Evolutionary conservation across 2,888 invertebrate genomes (phyloP).

Genomic region (Pristionchus japonicus): DNA sequence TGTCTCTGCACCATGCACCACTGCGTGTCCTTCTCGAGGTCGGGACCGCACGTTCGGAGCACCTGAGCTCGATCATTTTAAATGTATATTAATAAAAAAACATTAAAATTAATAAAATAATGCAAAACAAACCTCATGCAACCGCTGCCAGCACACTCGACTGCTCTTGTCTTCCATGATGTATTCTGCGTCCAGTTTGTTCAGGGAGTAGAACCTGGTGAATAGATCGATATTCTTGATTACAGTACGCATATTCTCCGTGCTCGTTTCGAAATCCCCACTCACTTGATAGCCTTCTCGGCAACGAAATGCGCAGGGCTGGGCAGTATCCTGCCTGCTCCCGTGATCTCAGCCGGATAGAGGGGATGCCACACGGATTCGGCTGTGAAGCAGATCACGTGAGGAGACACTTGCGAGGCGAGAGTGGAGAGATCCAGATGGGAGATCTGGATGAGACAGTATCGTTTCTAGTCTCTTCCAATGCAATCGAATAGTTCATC

Average conservation of each 20-base stretch:
- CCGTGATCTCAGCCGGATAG: conserved; percentile 69
- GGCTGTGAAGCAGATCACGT: conserved; percentile 74
- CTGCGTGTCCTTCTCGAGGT: conserved; percentile 58
- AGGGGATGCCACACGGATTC: conserved; percentile 73
- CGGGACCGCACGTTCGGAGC: conserved; percentile 45
- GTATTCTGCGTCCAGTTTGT: conserved; percentile 61
- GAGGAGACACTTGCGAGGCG: conserved; percentile 60
- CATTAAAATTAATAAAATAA: background rate
- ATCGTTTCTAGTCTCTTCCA: background rate
- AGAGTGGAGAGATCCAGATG: conserved; percentile 52
- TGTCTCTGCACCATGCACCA: conserved; percentile 70
- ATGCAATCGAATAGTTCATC: too few species aligned
- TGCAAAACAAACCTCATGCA: conserved; percentile 55
- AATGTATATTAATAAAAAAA: too few species aligned
- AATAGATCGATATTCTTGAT: background rate
- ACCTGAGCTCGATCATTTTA: background rate
- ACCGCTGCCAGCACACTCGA: conserved; percentile 67
- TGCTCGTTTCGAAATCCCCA: background rate
- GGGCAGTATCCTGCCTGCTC: conserved; percentile 52
- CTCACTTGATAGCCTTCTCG: conserved; percentile 64
- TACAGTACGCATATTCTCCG: too few species aligned
- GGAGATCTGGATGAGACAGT: conserved; percentile 49
- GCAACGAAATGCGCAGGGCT: conserved; percentile 71
- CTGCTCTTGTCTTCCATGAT: conserved; percentile 61
- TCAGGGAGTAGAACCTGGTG: conserved; percentile 63